Base-by-base conservation (phyloP, 2,797 vertebrate species). In the Takifugu ocellatus region DNA sequence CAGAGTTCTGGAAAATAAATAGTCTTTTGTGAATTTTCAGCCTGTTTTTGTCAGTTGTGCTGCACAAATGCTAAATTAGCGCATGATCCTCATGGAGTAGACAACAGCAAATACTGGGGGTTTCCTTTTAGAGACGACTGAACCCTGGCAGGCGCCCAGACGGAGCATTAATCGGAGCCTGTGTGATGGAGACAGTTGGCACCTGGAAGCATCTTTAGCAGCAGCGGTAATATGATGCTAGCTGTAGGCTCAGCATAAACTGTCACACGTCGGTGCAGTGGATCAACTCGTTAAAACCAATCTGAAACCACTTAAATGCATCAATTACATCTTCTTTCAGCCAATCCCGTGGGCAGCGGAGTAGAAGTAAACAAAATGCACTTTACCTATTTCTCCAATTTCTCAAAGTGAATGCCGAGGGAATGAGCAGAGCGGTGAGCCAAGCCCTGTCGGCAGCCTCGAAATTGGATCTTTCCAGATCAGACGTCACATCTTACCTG, bases 391-490 rank as follows among this genome's bases (percentile, higher is more conserved):
- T 81, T 70, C 64, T 70, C 64, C 72, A 77, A 75, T 88, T 77
- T 79, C 81, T 81, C 56, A 54, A 66, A 66, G 69, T 75, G 78
- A 85, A 88, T 86, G 77, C 74, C 83, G 83, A 87, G 75, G 36
- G 68, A 86, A 83, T 67, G 58, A 79, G 86, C 53, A 45, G 61
- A 67, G 79, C 29, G 11, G 47, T 36, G 72, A 78, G 74, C 80
- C 73, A 59, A 75, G 61, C 47, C 50, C 59, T 68, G 67, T 64
- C 73, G 64, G 47, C 51, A 33, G 42, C 58, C 55, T 76, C 68
- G 70, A 85, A 87, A 88, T 89, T 83, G 61, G 88, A 89, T 85
- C 72, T 75, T 61, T 82, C 77, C 75, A 68, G 67, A 82, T 78
- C 61, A 60, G 61, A 29, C 65, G 8, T 69, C 63, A 55, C 61